These are phyloP conservation scores for Harpagifer antarcticus DNA, from an alignment of 2,797 vertebrate genomes.

Conservation along the genomic window DNA sequence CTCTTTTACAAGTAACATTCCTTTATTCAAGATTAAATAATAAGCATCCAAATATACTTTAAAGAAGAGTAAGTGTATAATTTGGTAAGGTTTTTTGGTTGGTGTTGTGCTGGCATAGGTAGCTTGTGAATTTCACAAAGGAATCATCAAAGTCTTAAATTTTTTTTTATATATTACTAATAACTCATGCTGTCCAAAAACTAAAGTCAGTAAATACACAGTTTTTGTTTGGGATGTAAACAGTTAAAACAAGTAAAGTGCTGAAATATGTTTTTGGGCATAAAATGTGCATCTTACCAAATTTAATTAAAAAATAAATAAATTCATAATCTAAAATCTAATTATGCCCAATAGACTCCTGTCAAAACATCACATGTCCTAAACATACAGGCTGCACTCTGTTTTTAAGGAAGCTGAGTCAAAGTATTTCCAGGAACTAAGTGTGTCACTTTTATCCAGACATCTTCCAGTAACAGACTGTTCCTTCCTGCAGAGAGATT, in stretches of 20 bases:
- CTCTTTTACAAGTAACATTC: too few relatives aligned
- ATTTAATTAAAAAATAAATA: neutral
- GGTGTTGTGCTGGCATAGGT: too few relatives aligned
- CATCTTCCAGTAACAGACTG: conserved; percentile 16
- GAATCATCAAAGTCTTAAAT: neutral
- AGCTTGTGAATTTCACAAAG: too few relatives aligned
- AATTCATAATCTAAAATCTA: too few relatives aligned
- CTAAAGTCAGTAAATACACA: neutral
- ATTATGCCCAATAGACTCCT: neutral
- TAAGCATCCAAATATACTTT: too few relatives aligned
- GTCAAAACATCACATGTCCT: neutral
- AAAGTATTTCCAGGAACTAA: conserved; percentile 26
- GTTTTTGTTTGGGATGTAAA: neutral
- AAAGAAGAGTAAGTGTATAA: too few relatives aligned
- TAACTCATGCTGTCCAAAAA: too few relatives aligned
- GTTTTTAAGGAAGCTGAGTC: neutral
- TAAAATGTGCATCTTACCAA: neutral
- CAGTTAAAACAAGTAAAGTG: neutral
- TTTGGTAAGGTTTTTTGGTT: too few relatives aligned
- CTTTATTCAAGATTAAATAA: too few relatives aligned
- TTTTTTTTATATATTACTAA: too few relatives aligned
- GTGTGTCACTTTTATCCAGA: neutral
- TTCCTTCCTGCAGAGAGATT: conserved; percentile 29
- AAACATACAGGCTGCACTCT: neutral
- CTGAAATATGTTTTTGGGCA: neutral